Evolutionary conservation across 53 echinoderm and acorn worm species (phyloP).

Genomic region (Astropecten irregularis): DNA sequence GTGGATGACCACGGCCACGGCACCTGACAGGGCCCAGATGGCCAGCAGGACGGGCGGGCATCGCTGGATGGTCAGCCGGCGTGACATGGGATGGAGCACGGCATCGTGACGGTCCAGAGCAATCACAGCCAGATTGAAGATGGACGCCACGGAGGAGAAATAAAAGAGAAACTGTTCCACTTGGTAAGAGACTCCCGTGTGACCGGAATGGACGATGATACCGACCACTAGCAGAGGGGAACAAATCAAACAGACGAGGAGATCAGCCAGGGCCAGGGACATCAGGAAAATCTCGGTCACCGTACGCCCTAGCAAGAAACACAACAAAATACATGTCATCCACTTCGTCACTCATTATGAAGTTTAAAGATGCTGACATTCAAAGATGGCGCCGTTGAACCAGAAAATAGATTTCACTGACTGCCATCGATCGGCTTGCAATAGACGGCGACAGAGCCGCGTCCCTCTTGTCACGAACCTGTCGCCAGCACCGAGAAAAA

Average conservation of each 20-base stretch:
- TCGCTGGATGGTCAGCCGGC: conserved; percentile 57
- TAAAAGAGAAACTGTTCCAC: conserved; percentile 93
- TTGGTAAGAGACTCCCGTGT: conserved; percentile 84
- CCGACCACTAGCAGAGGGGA: conserved; percentile 87
- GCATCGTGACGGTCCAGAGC: conserved; percentile 89
- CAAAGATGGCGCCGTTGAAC: no score
- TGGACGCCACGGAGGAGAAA: conserved; percentile 88
- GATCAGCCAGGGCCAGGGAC: conserved; percentile 85
- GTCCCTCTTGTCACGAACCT: no score
- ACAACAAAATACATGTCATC: neutral
- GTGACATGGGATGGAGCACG: conserved; percentile 74
- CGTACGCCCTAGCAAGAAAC: conserved; percentile 74
- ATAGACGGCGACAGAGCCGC: no score
- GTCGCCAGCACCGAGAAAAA: no score
- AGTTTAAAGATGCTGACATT: no score
- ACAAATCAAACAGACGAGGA: conserved; percentile 73
- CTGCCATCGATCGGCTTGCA: no score
- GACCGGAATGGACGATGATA: conserved; percentile 70
- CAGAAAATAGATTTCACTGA: no score
- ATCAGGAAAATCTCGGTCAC: conserved; percentile 87
- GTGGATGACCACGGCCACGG: conserved; percentile 65
- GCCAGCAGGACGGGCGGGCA: conserved; percentile 61
- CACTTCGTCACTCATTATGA: neutral
- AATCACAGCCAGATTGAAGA: conserved; percentile 85
- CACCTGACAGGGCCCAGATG: conserved; percentile 70